Evolutionary conservation across 2,888 invertebrate genomes (phyloP).

Genomic region (Macaria notata): DNA sequence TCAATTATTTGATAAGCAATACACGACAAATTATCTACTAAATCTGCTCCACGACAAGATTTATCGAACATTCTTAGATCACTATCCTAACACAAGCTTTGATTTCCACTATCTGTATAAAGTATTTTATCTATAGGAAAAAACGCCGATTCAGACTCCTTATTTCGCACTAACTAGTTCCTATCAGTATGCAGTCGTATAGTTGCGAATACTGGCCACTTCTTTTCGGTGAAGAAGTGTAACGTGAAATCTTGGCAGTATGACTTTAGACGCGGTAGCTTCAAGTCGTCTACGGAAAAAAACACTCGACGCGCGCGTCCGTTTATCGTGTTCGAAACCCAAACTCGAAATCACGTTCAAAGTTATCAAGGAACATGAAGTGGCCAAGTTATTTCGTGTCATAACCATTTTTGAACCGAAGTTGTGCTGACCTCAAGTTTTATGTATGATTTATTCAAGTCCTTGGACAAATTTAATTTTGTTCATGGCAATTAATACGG

Average conservation of each 20-base stretch:
- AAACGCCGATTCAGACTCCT: too few species aligned
- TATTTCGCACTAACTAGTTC: too few species aligned
- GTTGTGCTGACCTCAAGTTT: conserved; percentile 70
- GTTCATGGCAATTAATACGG: conserved; percentile 79
- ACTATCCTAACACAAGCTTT: too few species aligned
- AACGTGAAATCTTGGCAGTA: conserved; percentile 44
- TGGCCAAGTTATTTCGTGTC: conserved; percentile 47
- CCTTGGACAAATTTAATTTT: conserved; percentile 77
- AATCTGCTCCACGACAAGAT: too few species aligned
- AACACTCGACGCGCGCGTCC: conserved; percentile 36
- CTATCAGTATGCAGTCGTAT: too few species aligned
- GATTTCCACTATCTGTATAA: too few species aligned
- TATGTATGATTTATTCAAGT: conserved; percentile 82
- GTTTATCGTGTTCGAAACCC: conserved; percentile 39
- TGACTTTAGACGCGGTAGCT: conserved; percentile 47
- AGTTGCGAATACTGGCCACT: too few species aligned
- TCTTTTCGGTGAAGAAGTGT: background rate
- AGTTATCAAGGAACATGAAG: conserved; percentile 28
- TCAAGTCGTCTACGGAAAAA: conserved; percentile 54
- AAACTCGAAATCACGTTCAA: background rate
- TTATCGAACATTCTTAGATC: too few species aligned
- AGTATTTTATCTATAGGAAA: too few species aligned
- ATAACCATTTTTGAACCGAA: conserved; percentile 67
- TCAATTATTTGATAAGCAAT: too few species aligned
- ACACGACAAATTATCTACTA: too few species aligned